phyloP scores from a whole-genome alignment of 2,797 vertebrate genomes.

The Labeo calbasu region DNA sequence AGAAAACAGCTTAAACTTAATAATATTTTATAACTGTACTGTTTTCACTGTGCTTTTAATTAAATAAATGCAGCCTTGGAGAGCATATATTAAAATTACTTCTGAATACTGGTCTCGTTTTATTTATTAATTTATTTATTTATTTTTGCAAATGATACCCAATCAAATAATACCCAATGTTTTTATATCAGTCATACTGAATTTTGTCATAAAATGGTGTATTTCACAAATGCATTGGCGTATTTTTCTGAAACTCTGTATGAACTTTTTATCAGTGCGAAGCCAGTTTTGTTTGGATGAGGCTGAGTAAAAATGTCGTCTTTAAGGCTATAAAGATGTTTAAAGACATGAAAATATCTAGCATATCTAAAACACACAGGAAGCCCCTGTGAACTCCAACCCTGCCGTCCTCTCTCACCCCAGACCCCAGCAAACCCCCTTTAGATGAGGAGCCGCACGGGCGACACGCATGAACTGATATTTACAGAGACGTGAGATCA shows the following conservation, averaged over 20 bases:
- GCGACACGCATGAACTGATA: slow-evolving; percentile 74
- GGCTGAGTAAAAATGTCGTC: not conserved
- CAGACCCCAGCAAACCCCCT: not conserved
- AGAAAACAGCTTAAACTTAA: not conserved
- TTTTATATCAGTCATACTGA: not conserved
- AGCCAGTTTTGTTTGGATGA: not conserved
- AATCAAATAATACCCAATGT: not conserved
- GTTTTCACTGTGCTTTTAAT: not conserved
- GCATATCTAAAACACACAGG: slow-evolving; percentile 8
- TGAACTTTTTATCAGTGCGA: not conserved
- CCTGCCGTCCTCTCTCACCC: slow-evolving; percentile 13
- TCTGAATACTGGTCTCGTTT: no score
- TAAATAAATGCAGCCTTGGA: not conserved
- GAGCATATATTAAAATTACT: not conserved
- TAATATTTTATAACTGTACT: not conserved
- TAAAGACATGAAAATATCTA: not conserved
- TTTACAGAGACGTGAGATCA: slow-evolving; percentile 72
- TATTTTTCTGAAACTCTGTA: not conserved
- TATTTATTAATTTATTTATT: no score
- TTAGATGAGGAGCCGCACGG: slow-evolving; percentile 60
- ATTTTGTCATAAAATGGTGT: not conserved
- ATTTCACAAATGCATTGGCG: not conserved
- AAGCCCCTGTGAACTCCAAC: not conserved
- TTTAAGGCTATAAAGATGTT: not conserved
- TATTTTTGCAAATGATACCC: no score